A percentile compares a stretch with the other conserved stretches of the same genome.
These are phyloP conservation scores for Helicoverpa armigera DNA, from an alignment of 1,140 invertebrate species.

Conservation along the genomic window DNA sequence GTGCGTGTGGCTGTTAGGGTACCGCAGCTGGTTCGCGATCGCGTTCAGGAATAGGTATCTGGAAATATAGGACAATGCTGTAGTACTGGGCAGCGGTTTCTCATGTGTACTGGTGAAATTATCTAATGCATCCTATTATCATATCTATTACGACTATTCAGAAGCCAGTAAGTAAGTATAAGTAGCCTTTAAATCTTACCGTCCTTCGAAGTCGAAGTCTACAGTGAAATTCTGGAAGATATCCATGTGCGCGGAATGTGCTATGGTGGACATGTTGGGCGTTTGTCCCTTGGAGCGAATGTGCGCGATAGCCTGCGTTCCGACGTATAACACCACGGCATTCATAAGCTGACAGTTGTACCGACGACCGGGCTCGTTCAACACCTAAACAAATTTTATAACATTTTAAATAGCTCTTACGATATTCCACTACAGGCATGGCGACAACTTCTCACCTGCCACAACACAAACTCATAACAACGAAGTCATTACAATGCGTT, in stretches of 20 bases:
- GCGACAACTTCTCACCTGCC: too few species aligned
- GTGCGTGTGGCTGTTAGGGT: slow-evolving; percentile 99
- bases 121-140: too few species aligned
- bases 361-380: slow-evolving; percentile 94
- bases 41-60: slow-evolving; percentile 98
- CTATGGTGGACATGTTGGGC: slow-evolving; percentile 98
- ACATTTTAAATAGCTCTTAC: too few species aligned
- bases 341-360: slow-evolving; percentile 99
- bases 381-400: slow-evolving; percentile 68
- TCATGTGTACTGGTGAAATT: too few species aligned
- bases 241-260: slow-evolving; percentile 99
- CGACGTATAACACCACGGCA: slow-evolving; percentile 98
- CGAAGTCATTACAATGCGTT: too few species aligned
- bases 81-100: too few species aligned
- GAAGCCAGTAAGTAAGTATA: not conserved
- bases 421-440: too few species aligned
- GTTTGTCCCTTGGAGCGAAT: slow-evolving; percentile 95
- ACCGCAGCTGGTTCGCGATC: slow-evolving; percentile 99
- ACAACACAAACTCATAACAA: too few species aligned
- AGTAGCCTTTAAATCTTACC: slow-evolving; percentile 67
- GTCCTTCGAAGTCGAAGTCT: slow-evolving; percentile 98
- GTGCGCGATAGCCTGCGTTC: slow-evolving; percentile 97
- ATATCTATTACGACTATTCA: too few species aligned
- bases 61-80: not conserved
- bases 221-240: slow-evolving; percentile 99